phyloP scores from a whole-genome alignment of 2,888 invertebrate genomes.

The Spialia ferax region DNA sequence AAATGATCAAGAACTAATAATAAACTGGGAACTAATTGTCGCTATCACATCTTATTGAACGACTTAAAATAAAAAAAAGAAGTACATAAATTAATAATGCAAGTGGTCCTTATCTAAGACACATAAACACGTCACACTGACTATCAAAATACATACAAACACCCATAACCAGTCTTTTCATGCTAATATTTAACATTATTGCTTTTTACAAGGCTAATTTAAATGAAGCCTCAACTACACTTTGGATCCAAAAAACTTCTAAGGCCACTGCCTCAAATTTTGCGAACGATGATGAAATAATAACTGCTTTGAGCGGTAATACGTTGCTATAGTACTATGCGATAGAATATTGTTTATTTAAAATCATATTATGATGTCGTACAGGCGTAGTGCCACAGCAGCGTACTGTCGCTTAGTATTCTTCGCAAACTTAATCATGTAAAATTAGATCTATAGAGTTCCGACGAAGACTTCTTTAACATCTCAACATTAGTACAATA shows the following conservation, averaged over 20 bases:
- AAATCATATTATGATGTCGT: too few relatives aligned
- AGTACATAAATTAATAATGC: neutral
- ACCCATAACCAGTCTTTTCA: slow-evolving; percentile 43
- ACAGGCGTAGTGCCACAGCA: too few relatives aligned
- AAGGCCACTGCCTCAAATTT: too few relatives aligned
- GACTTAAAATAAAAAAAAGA: neutral
- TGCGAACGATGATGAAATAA: too few relatives aligned
- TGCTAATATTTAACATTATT: slow-evolving; percentile 42
- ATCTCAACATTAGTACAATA: too few relatives aligned
- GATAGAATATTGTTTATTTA: too few relatives aligned
- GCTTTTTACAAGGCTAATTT: slow-evolving; percentile 20
- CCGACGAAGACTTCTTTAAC: too few relatives aligned
- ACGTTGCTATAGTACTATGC: too few relatives aligned
- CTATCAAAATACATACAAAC: slow-evolving; percentile 28
- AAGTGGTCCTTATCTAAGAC: neutral
- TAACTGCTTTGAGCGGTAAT: too few relatives aligned
- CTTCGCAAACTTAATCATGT: too few relatives aligned
- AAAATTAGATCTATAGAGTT: too few relatives aligned
- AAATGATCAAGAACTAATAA: neutral
- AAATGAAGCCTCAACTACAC: slow-evolving; percentile 17
- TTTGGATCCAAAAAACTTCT: slow-evolving; percentile 11
- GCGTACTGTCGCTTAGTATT: too few relatives aligned
- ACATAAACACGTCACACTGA: neutral
- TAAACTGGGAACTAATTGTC: neutral
- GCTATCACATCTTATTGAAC: slow-evolving; percentile 5